Evolutionary conservation across 2,797 vertebrate species (phyloP).

Genomic region (Mus minutoides): DNA sequence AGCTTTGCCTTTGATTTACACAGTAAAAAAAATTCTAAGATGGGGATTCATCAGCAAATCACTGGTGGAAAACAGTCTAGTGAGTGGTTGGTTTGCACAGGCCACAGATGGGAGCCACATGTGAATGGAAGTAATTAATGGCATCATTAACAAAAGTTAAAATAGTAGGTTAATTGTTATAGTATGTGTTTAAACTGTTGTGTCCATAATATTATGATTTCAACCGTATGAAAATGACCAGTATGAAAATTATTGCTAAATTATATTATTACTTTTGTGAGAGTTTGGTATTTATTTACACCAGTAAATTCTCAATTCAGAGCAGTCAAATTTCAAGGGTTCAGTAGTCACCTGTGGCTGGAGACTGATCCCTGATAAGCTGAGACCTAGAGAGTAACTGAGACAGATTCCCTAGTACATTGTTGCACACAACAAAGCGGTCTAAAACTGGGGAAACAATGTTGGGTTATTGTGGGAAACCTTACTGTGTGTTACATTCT

Average conservation of each 20-base stretch:
- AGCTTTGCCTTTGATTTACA: constrained; percentile 32
- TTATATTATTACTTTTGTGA: not conserved
- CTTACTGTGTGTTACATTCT: not conserved
- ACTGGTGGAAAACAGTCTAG: not conserved
- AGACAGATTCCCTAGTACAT: not conserved
- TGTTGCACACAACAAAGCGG: not conserved
- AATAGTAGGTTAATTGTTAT: constrained; percentile 27
- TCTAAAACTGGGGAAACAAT: not conserved
- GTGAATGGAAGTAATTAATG: not conserved
- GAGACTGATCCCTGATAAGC: not conserved
- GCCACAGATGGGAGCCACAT: not conserved
- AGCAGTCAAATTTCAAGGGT: not conserved
- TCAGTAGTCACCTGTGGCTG: not conserved
- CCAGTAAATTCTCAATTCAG: not conserved
- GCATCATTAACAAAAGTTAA: constrained; percentile 16
- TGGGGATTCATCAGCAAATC: not conserved
- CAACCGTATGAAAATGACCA: not conserved
- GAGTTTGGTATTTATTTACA: not conserved
- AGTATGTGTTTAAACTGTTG: not conserved
- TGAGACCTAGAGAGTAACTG: not conserved
- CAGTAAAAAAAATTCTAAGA: not conserved
- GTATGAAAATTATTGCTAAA: not conserved
- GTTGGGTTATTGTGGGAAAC: not conserved
- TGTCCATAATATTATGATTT: constrained; percentile 18
- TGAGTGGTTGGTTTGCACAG: not conserved